Conservation (phyloP, 2,113 vertebrate species). For the Crotalus horridus region DNA sequence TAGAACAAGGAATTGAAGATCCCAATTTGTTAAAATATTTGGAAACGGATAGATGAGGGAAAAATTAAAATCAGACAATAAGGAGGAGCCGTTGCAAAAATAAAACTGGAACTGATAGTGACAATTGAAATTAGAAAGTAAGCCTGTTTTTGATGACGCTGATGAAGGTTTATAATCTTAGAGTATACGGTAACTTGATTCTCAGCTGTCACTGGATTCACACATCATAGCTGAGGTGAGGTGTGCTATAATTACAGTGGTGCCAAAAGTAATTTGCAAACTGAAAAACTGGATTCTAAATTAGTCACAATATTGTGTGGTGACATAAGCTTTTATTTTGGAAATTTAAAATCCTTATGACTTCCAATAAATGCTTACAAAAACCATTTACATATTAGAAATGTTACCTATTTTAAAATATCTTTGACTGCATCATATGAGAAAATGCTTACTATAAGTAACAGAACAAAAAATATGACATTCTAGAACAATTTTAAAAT, state of each 20-base stretch:
- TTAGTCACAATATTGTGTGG: background rate
- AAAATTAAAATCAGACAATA: background rate
- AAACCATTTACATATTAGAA: background rate
- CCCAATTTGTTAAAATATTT: background rate
- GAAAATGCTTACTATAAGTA: background rate
- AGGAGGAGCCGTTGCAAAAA: background rate
- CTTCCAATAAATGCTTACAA: background rate
- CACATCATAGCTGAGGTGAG: background rate
- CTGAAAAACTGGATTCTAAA: background rate
- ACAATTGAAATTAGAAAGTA: background rate
- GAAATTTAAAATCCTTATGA: background rate
- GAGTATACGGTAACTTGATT: background rate
- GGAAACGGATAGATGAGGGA: background rate
- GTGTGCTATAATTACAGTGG: background rate
- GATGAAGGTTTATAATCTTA: background rate
- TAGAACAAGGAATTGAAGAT: background rate
- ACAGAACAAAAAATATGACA: background rate
- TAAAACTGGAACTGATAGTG: background rate
- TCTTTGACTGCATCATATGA: background rate
- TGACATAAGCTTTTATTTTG: background rate
- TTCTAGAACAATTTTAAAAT: background rate
- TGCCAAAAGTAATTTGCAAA: background rate
- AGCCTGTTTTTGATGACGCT: background rate
- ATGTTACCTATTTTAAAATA: background rate
- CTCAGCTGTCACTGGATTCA: background rate